Base-by-base conservation (phyloP, 2,888 invertebrate species). In the Andrena minutula region DNA sequence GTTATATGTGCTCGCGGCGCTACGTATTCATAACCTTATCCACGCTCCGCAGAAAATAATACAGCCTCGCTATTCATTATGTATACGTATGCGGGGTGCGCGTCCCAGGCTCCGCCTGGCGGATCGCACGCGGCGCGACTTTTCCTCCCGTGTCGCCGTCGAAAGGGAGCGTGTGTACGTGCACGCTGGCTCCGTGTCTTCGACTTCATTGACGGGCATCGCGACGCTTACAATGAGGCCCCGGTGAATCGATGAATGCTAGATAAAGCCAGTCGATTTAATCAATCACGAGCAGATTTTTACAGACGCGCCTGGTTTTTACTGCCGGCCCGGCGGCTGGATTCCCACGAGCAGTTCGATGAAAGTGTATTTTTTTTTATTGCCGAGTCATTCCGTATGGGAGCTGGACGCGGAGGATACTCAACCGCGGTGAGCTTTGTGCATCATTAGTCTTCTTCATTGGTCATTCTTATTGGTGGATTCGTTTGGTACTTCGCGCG, bases 1-100 rank as follows among this genome's bases (percentile, higher is more conserved):
- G 83, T 85, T 89, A 88, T 85, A 79, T 68, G 76, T 87, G 89
- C 90, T 90, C 77, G 89, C 86, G 90, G 90, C 90, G 88, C 87
- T 86, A 88, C 78, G 86, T 90, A 89, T 89, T 90, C 88, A 89
- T 90, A 90, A 90, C 84, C 83, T 86, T 89, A 90, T 89, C 90
- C 89, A 86, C 83, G 87, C 88, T 88, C 83, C 84, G 87, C 80
- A 87, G 88, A 89, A 90, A 90, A 90, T 90, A 89, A 90, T 90
- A 87, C 87, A 83, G 84, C 87, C 23, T 75, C 79, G 80, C 87
- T 86, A 89, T 89, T 87, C 86, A 89, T 89, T 89, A 90, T 88
- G 85, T 82, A 81, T 84, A 82, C 76, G 35, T 41, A 49, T 49
- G 49, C 47, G 23, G 35, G 41, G 53, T 53, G 23, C 53, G n/a